phyloP scores from a whole-genome alignment of 2,888 invertebrate species.

The Thymelicus sylvestris region DNA sequence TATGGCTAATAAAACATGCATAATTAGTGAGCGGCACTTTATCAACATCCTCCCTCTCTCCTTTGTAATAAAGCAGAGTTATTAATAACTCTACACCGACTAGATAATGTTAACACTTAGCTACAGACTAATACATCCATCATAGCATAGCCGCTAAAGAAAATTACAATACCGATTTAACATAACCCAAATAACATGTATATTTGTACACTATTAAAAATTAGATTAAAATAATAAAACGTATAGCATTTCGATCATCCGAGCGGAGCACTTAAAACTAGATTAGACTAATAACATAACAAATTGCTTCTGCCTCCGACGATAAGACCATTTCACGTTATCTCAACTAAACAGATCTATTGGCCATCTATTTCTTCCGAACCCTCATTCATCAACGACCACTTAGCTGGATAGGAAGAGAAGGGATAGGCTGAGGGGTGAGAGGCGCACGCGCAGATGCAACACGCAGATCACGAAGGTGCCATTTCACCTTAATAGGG shows the following conservation, averaged over 20 bases:
- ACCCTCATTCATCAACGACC: constrained; percentile 67
- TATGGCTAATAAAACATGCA: constrained; percentile 41
- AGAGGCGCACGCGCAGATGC: constrained; percentile 50
- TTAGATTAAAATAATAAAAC: constrained; percentile 22
- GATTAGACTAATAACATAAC: constrained; percentile 45
- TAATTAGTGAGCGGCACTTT: constrained; percentile 39
- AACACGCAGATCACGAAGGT: constrained; percentile 49
- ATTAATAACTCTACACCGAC: constrained; percentile 20
- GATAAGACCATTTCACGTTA: constrained; percentile 42
- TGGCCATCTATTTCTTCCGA: constrained; percentile 53
- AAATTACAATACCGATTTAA: neutral
- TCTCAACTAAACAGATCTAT: constrained; percentile 41
- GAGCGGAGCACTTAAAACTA: constrained; percentile 43
- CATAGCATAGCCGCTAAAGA: neutral
- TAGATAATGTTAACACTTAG: constrained; percentile 25
- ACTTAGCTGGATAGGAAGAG: constrained; percentile 63
- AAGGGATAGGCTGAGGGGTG: constrained; percentile 41
- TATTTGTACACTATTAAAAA: neutral
- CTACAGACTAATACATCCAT: neutral
- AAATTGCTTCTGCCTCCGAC: constrained; percentile 40
- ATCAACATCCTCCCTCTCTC: constrained; percentile 34
- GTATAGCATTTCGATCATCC: constrained; percentile 4
- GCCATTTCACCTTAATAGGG: constrained; percentile 64
- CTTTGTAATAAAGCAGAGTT: constrained; percentile 18
- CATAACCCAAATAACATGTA: neutral